phyloP scores from a whole-genome alignment of 1,140 invertebrate genomes.

The Holotrichia oblita region DNA sequence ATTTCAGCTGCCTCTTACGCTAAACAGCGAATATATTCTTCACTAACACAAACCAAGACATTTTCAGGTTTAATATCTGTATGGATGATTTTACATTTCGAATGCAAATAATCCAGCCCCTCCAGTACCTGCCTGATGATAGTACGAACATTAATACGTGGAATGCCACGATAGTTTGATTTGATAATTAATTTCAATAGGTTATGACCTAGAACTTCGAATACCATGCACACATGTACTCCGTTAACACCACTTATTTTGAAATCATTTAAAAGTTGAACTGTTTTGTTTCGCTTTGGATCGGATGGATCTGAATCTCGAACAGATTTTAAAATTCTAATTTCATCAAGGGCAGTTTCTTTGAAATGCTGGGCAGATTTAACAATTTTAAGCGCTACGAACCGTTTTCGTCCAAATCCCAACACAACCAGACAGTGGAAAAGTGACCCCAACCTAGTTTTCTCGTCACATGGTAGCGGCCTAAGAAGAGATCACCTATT shows the following conservation, averaged over 20 bases:
- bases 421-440: constrained; percentile 97
- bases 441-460: constrained; percentile 99
- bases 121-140: constrained; percentile 97
- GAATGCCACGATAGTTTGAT: constrained; percentile 98
- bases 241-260: constrained; percentile 98
- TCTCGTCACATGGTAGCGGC: constrained; percentile 93
- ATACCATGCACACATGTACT: constrained; percentile 96
- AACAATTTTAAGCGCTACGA: constrained; percentile 98
- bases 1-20: constrained; percentile 90
- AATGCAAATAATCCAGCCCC: constrained; percentile 96
- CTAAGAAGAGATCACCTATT: constrained; percentile 94
- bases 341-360: constrained; percentile 98
- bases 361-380: constrained; percentile 98
- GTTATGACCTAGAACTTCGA: constrained; percentile 98
- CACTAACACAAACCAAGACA: constrained; percentile 92
- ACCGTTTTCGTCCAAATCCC: constrained; percentile 91
- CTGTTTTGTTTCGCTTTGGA: constrained; percentile 93
- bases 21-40: constrained; percentile 85
- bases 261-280: constrained; percentile 97
- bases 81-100: constrained; percentile 98
- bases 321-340: constrained; percentile 94
- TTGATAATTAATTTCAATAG: constrained; percentile 97
- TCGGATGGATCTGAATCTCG: constrained; percentile 90
- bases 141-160: constrained; percentile 90
- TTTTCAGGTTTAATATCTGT: constrained; percentile 99